phyloP scores from a whole-genome alignment of 2,797 vertebrate species.

The Cottoperca gobio region DNA sequence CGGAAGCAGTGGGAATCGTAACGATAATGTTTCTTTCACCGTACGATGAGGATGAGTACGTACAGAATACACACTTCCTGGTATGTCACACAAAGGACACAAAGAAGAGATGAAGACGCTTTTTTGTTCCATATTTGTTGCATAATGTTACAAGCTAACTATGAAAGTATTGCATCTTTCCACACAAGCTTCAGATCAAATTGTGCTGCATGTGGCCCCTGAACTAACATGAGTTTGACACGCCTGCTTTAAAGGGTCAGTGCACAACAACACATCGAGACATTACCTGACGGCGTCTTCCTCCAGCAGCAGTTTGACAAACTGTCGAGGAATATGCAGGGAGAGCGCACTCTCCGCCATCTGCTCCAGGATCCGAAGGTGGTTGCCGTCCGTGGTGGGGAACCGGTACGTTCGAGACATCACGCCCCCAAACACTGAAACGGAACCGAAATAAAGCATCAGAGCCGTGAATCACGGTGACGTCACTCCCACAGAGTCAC shows the following conservation, averaged over 20 bases:
- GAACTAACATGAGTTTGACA: too few species aligned
- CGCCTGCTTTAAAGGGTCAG: too few species aligned
- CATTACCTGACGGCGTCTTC: conserved; percentile 95
- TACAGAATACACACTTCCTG: not conserved
- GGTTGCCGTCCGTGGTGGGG: conserved; percentile 97
- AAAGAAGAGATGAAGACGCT: not conserved
- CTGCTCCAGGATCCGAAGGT: conserved; percentile 96
- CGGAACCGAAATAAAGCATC: not conserved
- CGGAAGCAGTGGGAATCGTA: not conserved
- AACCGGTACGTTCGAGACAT: conserved; percentile 98
- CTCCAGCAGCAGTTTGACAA: conserved; percentile 96
- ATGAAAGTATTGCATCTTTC: too few species aligned
- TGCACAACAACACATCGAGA: not conserved
- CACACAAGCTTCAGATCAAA: too few species aligned
- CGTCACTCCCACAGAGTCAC: not conserved
- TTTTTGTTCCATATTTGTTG: not conserved
- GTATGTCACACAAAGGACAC: not conserved
- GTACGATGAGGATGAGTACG: not conserved
- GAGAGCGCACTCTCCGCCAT: conserved; percentile 97
- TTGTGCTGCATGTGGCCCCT: too few species aligned
- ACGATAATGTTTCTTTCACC: not conserved
- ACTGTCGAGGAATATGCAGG: conserved; percentile 94
- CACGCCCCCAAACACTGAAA: conserved; percentile 93
- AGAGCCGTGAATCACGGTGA: not conserved
- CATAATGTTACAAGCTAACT: too few species aligned